phyloP scores from a whole-genome alignment of 2,113 vertebrate genomes.

The Morphnarchus princeps region DNA sequence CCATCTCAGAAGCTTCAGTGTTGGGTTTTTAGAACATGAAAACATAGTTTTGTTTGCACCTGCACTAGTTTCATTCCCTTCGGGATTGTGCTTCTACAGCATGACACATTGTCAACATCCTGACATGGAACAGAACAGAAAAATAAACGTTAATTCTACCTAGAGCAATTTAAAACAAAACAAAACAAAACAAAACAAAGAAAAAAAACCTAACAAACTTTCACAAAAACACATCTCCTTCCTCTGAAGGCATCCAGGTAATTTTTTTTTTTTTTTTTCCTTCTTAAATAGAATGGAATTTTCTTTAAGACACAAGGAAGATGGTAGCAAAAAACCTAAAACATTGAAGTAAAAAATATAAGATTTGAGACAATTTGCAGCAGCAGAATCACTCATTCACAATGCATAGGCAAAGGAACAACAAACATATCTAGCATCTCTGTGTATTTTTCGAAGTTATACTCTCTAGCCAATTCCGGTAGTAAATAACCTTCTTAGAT shows the following conservation, averaged over 20 bases:
- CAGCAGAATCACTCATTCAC: neutral
- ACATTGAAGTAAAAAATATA: neutral
- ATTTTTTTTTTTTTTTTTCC: neutral
- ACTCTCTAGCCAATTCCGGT: neutral
- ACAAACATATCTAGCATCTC: neutral
- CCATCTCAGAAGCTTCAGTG: neutral
- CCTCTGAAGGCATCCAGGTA: neutral
- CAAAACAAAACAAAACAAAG: neutral
- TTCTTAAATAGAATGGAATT: neutral
- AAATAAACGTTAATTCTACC: neutral
- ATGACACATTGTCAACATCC: accelerated
- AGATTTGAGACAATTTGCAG: neutral
- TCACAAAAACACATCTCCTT: neutral
- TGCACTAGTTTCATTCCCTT: neutral
- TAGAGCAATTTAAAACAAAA: neutral
- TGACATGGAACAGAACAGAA: neutral
- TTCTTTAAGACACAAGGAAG: neutral
- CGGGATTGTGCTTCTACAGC: neutral
- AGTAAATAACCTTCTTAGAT: neutral
- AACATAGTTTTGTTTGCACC: neutral
- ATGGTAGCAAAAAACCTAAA: neutral
- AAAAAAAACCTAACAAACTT: neutral
- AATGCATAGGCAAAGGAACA: neutral
- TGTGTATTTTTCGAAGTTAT: neutral
- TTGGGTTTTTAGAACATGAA: neutral